Evolutionary conservation across 2,888 invertebrate species (phyloP).

Genomic region (Mimachlamys varia): DNA sequence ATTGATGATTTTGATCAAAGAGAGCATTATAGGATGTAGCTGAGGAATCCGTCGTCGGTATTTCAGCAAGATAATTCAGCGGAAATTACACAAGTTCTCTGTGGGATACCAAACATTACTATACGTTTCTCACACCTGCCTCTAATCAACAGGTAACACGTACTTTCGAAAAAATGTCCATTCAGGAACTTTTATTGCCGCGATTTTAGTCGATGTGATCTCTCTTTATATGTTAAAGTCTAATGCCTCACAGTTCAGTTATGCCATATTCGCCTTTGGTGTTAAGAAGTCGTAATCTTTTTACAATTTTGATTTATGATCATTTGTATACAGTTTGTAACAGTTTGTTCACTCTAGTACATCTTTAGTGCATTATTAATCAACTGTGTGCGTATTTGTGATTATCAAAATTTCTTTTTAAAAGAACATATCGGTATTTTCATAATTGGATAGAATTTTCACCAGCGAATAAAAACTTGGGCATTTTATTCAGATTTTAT

Average conservation of each 20-base stretch:
- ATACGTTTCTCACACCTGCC: background rate
- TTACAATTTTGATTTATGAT: background rate
- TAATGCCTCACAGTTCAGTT: background rate
- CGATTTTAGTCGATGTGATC: background rate
- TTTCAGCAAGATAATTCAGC: background rate
- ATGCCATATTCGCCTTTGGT: background rate
- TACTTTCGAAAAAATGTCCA: background rate
- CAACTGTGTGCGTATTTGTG: background rate
- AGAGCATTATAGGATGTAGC: background rate
- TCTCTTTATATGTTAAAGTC: background rate
- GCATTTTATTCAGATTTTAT: background rate
- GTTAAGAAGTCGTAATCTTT: background rate
- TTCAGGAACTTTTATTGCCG: background rate
- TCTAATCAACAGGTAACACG: background rate
- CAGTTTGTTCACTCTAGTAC: background rate
- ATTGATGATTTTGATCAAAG: background rate
- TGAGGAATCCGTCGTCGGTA: background rate
- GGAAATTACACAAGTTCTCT: constrained; percentile 25
- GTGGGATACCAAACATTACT: background rate
- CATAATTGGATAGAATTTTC: background rate
- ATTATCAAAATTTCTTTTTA: background rate
- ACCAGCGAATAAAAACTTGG: background rate
- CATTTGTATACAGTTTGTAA: background rate
- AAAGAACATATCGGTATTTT: background rate
- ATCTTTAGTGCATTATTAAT: background rate